Conservation (phyloP, 2,888 invertebrate species). For the Lamellibrachia satsuma region DNA sequence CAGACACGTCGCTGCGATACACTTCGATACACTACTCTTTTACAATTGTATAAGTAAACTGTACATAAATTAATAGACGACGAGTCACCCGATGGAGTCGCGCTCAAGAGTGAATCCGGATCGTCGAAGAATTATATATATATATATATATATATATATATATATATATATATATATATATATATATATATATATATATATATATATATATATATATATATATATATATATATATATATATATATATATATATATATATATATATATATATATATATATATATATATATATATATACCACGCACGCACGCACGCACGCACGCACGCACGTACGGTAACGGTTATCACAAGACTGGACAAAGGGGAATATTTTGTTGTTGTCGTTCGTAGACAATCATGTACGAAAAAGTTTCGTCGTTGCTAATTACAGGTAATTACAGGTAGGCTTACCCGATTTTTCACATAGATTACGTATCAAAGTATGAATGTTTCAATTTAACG, state of each 20-base stretch:
- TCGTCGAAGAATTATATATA: background rate
- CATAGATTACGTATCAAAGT: background rate
- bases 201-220: conserved; percentile 20
- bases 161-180: conserved; percentile 20
- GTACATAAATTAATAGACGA: background rate
- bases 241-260: conserved; percentile 14
- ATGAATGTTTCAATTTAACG: background rate
- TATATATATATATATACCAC: background rate
- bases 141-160: conserved; percentile 19
- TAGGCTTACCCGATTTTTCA: background rate
- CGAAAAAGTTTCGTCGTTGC: background rate
- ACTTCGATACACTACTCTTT: background rate
- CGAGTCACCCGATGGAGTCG: background rate
- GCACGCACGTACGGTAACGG: background rate
- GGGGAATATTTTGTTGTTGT: background rate
- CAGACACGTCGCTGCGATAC: too few species aligned
- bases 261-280: conserved; percentile 8
- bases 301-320: too few species aligned
- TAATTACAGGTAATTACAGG: background rate
- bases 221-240: conserved; percentile 21
- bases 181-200: conserved; percentile 22
- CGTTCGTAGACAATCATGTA: background rate
- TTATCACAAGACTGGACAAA: background rate
- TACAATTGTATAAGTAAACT: conserved; percentile 3
- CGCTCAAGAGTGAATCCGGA: background rate